phyloP scores from a whole-genome alignment of 2,113 vertebrate species.

The Poeciliopsis retropinna region DNA sequence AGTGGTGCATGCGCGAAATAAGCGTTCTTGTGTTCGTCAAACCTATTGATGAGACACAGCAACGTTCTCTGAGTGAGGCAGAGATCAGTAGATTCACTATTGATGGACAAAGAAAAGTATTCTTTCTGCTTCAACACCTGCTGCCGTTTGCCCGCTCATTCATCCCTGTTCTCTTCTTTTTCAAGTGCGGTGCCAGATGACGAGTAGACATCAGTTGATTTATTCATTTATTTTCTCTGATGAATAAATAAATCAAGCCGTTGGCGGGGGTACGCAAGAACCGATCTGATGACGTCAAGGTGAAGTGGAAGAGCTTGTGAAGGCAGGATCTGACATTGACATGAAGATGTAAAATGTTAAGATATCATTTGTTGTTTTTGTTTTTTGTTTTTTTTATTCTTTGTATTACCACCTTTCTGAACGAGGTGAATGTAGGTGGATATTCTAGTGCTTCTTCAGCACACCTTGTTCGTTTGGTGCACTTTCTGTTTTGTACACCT shows the following conservation, averaged over 20 bases:
- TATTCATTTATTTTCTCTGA: constrained; percentile 46
- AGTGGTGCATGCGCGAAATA: neutral
- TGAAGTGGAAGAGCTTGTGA: constrained; percentile 23
- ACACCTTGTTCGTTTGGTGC: constrained; percentile 8
- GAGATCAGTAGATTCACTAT: too few species aligned
- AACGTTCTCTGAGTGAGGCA: neutral
- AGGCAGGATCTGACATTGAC: constrained; percentile 1
- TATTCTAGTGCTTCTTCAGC: constrained; percentile 53
- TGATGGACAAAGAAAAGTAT: neutral
- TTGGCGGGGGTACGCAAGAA: constrained; percentile 7
- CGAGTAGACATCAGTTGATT: constrained; percentile 58
- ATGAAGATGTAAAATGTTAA: constrained; percentile 13
- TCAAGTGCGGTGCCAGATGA: constrained; percentile 68
- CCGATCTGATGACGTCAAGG: constrained; percentile 11
- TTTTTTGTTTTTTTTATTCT: constrained; percentile 15
- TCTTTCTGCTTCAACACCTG: constrained; percentile 3
- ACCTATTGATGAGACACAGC: too few species aligned
- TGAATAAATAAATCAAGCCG: constrained; percentile 60
- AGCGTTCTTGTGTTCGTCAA: neutral
- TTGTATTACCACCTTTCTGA: neutral
- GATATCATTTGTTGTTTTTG: neutral
- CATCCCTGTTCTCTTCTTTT: constrained; percentile 68
- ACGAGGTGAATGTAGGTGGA: constrained; percentile 11
- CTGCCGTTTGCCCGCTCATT: constrained; percentile 21
- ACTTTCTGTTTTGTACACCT: constrained; percentile 47